Evolutionary conservation across 2,113 vertebrate genomes (phyloP).

Genomic region (Alosa alosa): DNA sequence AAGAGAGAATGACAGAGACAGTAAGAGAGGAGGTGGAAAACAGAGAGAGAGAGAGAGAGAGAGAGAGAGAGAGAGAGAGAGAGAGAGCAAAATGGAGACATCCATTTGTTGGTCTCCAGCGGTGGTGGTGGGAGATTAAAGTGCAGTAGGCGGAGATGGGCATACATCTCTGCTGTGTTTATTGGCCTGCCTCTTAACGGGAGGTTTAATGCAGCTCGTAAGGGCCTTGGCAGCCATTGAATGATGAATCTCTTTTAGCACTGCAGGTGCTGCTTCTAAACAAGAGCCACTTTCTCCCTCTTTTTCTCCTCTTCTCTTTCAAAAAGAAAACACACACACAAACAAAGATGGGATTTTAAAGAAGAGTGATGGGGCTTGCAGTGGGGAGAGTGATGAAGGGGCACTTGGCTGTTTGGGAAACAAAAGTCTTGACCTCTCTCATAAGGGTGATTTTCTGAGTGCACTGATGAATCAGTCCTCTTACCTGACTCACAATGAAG

Average conservation of each 20-base stretch:
- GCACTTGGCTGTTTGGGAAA: neutral
- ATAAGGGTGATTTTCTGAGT: neutral
- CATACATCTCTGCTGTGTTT: constrained; percentile 26
- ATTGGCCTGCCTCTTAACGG: constrained; percentile 29
- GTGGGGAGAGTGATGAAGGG: neutral
- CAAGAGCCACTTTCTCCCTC: neutral
- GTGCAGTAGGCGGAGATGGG: neutral
- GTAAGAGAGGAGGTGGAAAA: neutral
- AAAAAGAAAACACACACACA: neutral
- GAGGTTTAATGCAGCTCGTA: constrained; percentile 21
- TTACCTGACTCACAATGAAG: neutral
- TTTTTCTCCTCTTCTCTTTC: neutral
- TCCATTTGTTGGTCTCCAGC: constrained; percentile 10
- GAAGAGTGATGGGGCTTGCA: neutral
- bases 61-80: neutral
- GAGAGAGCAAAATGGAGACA: neutral
- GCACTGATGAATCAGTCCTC: neutral
- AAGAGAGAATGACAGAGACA: neutral
- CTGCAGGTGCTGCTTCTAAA: neutral
- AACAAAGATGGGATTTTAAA: neutral
- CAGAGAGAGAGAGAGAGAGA: too few species aligned
- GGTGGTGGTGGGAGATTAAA: constrained; percentile 11
- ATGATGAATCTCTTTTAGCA: constrained; percentile 23
- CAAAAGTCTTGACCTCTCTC: neutral
- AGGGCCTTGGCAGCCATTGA: neutral